A percentile compares a stretch with the other conserved stretches of the same genome.
Evolutionary conservation across 2,888 invertebrate genomes (phyloP).

Genomic region (Auanema sp.): DNA sequence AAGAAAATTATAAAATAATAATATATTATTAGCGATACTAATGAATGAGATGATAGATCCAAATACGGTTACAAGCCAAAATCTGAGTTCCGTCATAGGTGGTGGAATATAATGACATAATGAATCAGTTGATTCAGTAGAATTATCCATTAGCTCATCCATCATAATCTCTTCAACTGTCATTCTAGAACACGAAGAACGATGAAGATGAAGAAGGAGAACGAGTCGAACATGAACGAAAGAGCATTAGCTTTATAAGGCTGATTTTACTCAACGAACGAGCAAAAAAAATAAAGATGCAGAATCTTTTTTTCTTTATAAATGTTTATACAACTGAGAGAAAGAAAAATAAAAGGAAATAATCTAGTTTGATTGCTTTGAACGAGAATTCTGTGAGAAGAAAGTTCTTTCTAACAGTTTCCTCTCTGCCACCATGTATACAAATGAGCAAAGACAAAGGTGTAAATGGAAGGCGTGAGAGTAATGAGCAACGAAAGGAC

Average conservation of each 20-base stretch:
- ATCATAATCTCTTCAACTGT: conserved; percentile 1
- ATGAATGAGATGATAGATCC: conserved; percentile 52
- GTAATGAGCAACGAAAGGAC: too few relatives aligned
- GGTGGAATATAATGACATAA: conserved; percentile 36
- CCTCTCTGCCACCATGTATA: too few relatives aligned
- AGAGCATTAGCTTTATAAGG: conserved; percentile 4
- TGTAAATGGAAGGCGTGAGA: too few relatives aligned
- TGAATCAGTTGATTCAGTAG: conserved; percentile 5
- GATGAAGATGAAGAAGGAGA: background rate
- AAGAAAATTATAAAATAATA: conserved; percentile 52
- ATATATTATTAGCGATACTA: conserved; percentile 53
- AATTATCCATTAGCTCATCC: conserved; percentile 13
- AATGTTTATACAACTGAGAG: conserved; percentile 1
- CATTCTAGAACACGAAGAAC: conserved; percentile 1
- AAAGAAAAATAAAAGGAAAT: background rate
- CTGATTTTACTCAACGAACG: background rate
- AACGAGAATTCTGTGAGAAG: too few relatives aligned
- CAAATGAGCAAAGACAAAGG: too few relatives aligned
- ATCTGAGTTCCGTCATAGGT: conserved; percentile 40
- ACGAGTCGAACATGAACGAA: background rate
- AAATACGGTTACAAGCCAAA: conserved; percentile 56
- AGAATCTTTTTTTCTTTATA: background rate
- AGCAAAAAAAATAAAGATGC: background rate
- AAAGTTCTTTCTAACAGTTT: too few relatives aligned
- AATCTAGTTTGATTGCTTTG: background rate